Conservation (phyloP, 2,888 invertebrate species). For the Hydraecia micacea region DNA sequence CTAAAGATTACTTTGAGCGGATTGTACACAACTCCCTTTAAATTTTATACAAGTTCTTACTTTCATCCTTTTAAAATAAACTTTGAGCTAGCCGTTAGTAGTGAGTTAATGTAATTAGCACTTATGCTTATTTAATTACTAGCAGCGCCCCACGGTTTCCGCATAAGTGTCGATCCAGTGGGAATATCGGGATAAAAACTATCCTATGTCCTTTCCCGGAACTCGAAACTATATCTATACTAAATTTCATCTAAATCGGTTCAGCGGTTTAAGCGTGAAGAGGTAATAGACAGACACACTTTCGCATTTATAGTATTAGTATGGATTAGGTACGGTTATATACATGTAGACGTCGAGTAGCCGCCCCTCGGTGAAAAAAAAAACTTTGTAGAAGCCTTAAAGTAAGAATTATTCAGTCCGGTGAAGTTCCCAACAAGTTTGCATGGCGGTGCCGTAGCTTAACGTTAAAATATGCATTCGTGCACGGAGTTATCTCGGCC, state of each 20-base stretch:
- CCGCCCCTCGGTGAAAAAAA: conserved; percentile 59
- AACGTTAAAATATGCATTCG: conserved; percentile 88
- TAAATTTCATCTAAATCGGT: too few relatives aligned
- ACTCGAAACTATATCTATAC: too few relatives aligned
- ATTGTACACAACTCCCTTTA: conserved; percentile 8
- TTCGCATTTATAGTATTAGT: too few relatives aligned
- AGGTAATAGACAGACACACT: too few relatives aligned
- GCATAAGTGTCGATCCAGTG: too few relatives aligned
- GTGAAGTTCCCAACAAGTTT: conserved; percentile 85
- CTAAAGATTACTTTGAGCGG: conserved; percentile 22
- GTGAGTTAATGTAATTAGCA: conserved; percentile 38
- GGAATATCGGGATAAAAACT: too few relatives aligned
- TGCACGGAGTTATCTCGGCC: conserved; percentile 84
- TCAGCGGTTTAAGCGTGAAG: too few relatives aligned
- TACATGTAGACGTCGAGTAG: conserved; percentile 56
- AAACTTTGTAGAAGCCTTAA: conserved; percentile 75
- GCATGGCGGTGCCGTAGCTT: conserved; percentile 82
- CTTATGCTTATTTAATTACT: conserved; percentile 30
- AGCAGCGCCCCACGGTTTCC: too few relatives aligned
- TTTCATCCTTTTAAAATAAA: conserved; percentile 3
- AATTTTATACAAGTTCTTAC: background rate
- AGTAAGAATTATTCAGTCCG: conserved; percentile 85
- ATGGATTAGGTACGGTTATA: conserved; percentile 20
- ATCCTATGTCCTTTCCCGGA: too few relatives aligned
- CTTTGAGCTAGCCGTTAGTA: conserved; percentile 20